phyloP scores from a whole-genome alignment of 1,140 invertebrate species.

The Cecropterus lyciades region DNA sequence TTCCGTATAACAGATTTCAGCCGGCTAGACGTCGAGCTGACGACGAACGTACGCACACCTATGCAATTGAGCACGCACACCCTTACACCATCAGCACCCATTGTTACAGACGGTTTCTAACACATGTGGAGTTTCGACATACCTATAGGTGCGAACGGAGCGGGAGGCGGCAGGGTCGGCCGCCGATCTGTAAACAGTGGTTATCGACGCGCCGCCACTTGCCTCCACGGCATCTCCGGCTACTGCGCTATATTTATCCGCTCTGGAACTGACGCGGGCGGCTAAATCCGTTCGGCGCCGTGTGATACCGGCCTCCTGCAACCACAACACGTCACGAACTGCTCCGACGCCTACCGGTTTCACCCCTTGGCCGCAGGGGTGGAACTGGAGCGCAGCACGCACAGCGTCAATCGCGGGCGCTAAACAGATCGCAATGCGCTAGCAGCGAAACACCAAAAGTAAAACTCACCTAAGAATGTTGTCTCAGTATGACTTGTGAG shows the following conservation, averaged over 20 bases:
- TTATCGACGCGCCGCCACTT: slow-evolving; percentile 78
- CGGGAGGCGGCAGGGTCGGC: slow-evolving; percentile 76
- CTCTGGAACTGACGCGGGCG: slow-evolving; percentile 74
- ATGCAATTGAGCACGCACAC: slow-evolving; percentile 38
- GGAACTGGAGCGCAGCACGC: slow-evolving; percentile 59
- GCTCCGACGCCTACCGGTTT: slow-evolving; percentile 54
- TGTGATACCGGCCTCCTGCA: slow-evolving; percentile 77
- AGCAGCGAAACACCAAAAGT: slow-evolving; percentile 35
- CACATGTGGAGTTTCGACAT: slow-evolving; percentile 70
- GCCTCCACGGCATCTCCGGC: slow-evolving; percentile 72
- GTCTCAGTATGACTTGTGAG: slow-evolving; percentile 80
- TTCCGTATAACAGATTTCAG: slow-evolving; percentile 42
- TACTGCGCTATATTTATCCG: slow-evolving; percentile 80
- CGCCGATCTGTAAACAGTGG: slow-evolving; percentile 81
- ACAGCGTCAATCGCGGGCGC: slow-evolving; percentile 69
- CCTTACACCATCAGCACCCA: slow-evolving; percentile 46
- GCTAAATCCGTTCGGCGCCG: slow-evolving; percentile 80
- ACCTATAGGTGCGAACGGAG: slow-evolving; percentile 77
- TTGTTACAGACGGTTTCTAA: slow-evolving; percentile 62
- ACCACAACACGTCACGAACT: slow-evolving; percentile 79
- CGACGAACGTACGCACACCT: slow-evolving; percentile 40
- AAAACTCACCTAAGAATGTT: slow-evolving; percentile 65
- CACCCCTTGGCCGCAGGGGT: slow-evolving; percentile 57
- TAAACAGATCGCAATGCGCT: slow-evolving; percentile 59
- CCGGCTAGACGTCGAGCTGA: slow-evolving; percentile 31